Conservation (phyloP, 1,140 invertebrate genomes). For the Drosophila simulans region DNA sequence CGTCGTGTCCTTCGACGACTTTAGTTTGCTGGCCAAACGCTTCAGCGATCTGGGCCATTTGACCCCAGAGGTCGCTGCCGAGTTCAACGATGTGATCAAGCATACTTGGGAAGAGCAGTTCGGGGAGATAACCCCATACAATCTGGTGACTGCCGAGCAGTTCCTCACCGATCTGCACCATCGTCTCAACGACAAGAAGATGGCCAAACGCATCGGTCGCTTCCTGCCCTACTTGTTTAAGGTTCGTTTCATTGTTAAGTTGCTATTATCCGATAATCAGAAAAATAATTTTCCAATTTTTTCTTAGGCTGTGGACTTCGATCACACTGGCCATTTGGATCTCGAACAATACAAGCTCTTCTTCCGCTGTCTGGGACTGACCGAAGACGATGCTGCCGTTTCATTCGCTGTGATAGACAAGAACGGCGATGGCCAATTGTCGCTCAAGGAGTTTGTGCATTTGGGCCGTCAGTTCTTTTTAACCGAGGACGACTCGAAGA, state of each 20-base stretch:
- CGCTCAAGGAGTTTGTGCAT: slow-evolving; percentile 91
- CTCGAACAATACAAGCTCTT: slow-evolving; percentile 93
- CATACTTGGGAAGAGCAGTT: slow-evolving; percentile 92
- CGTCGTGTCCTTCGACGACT: slow-evolving; percentile 92
- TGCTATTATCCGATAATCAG: too few species aligned
- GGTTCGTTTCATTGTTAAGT: slow-evolving; percentile 82
- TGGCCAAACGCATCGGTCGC: slow-evolving; percentile 89
- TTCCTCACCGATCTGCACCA: slow-evolving; percentile 93
- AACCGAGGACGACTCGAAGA: slow-evolving; percentile 89
- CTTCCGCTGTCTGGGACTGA: slow-evolving; percentile 91
- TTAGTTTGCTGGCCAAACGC: slow-evolving; percentile 89
- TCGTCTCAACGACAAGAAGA: slow-evolving; percentile 89
- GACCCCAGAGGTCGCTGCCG: slow-evolving; percentile 86
- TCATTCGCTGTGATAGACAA: slow-evolving; percentile 91
- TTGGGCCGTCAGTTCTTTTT: slow-evolving; percentile 92
- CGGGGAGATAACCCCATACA: slow-evolving; percentile 92
- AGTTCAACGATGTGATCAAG: slow-evolving; percentile 89
- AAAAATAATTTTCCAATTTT: too few species aligned
- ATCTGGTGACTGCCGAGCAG: slow-evolving; percentile 91
- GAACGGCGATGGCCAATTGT: slow-evolving; percentile 91
- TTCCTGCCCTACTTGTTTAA: slow-evolving; percentile 93
- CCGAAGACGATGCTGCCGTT: slow-evolving; percentile 89
- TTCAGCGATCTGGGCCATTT: slow-evolving; percentile 91
- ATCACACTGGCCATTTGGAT: slow-evolving; percentile 90
- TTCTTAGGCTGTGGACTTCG: slow-evolving; percentile 91